Conservation (phyloP, 2,888 invertebrate genomes). For the Heliconius erato region DNA sequence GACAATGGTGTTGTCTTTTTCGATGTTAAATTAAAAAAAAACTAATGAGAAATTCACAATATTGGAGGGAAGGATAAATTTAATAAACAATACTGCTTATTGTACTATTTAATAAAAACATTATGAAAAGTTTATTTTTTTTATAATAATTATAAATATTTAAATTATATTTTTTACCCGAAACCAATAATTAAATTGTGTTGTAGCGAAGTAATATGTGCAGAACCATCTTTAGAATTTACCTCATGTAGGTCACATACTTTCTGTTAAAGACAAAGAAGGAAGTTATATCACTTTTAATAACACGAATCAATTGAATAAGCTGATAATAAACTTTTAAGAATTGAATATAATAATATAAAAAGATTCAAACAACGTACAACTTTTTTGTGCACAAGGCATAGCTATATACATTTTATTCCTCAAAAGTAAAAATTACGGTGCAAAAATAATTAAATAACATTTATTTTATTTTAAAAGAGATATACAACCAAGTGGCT, state of each 20-base stretch:
- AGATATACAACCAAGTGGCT: not conserved
- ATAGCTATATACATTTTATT: not conserved
- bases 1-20: slow-evolving; percentile 28
- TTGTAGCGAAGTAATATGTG: not conserved
- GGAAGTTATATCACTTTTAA: slow-evolving; percentile 31
- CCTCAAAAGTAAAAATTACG: not conserved
- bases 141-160: not conserved
- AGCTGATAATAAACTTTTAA: slow-evolving; percentile 16
- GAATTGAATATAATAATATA: slow-evolving; percentile 8
- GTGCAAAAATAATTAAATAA: not conserved
- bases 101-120: not conserved
- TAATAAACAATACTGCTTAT: not conserved
- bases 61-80: not conserved
- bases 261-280: slow-evolving; percentile 24
- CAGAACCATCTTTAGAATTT: not conserved
- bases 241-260: slow-evolving; percentile 17
- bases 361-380: not conserved
- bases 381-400: not conserved
- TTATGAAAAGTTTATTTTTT: not conserved
- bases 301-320: slow-evolving; percentile 6
- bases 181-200: not conserved
- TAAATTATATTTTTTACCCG: not conserved
- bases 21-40: not conserved
- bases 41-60: not conserved
- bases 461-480: slow-evolving; percentile 4